Evolutionary conservation across 2,888 invertebrate species (phyloP), one percentile per base, ranked within the genome.

Genomic region (Boloria selene): DNA sequence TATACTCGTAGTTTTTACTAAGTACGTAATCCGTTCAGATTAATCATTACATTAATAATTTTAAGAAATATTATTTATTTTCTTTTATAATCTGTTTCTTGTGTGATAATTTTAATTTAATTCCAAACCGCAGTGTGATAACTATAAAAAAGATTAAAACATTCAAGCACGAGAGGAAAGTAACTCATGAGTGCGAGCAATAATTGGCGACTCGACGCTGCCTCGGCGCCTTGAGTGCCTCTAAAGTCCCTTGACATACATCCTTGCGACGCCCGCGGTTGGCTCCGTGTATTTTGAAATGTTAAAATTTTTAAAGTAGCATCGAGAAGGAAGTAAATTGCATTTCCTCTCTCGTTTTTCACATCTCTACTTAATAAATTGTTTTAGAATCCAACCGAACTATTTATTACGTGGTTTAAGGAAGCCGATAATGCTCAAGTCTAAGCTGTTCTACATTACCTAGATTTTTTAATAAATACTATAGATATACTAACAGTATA

Each of bases 221-320:
- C 64, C 66, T 69, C 59, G 70, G 68, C 71, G 60, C 64, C 72
- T 77, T 65, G 64, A 78, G 74, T 66, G 70, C 64, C 67, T 61
- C 67, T 68, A 68, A 63, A 74, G 74, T 75, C 73, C 73, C 77
- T 79, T 79, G 79, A 79, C 79, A 79, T 73, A 74, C 74, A 79
- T 79, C 72, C 66, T 70, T 65, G 61, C 61, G 22, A 62, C 59
- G 68, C 62, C 62, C 62, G 62, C 65, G 65, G 61, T 65, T 59
- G 52, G 38, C 56, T 51, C 26, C 59, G 59, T 64, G 53, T 64
- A 52, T 64, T 64, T 64, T 64, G 45, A 59, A 64, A 59, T 64
- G 52, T 53, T 52, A 52, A 59, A 53, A n/a, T 38, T 31, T 58
- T 58, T 44, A 16, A 58, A 58, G 50, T 38, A 50, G 50, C 49